Evolutionary conservation across 2,797 vertebrate genomes (phyloP).

Genomic region (Girardinus metallicus): DNA sequence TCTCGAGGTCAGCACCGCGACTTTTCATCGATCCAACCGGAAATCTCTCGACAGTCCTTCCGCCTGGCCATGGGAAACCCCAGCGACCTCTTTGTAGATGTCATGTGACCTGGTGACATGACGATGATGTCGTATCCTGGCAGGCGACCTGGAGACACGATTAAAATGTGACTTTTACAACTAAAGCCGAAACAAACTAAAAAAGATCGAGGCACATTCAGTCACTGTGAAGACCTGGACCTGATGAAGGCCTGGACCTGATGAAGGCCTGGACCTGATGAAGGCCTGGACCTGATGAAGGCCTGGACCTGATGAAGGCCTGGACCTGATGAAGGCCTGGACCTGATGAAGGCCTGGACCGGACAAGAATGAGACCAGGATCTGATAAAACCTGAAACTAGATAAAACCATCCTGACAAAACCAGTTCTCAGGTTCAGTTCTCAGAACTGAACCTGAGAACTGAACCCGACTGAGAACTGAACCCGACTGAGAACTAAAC

Average conservation of each 20-base stretch:
- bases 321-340: slow-evolving; percentile 1
- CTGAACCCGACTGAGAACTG: not conserved
- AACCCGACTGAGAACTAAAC: not conserved
- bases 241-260: not conserved
- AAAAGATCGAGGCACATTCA: not conserved
- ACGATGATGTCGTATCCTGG: slow-evolving; percentile 16
- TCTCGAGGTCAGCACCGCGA: slow-evolving; percentile 77
- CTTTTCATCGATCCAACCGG: slow-evolving; percentile 87
- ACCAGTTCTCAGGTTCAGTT: no score
- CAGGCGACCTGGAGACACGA: not conserved
- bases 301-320: not conserved
- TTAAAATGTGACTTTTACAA: not conserved
- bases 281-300: not conserved
- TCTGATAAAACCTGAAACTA: not conserved
- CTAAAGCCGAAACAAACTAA: not conserved
- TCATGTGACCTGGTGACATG: slow-evolving; percentile 86
- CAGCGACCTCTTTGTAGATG: slow-evolving; percentile 97
- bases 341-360: not conserved
- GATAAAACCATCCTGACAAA: not conserved
- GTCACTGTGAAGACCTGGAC: slow-evolving; percentile 15
- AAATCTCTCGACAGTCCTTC: slow-evolving; percentile 95
- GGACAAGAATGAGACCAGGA: not conserved
- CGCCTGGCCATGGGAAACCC: slow-evolving; percentile 96
- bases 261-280: slow-evolving; percentile 1
- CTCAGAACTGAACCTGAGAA: no score